Conservation (phyloP, 2,888 invertebrate genomes). For the Agrochola macilenta region DNA sequence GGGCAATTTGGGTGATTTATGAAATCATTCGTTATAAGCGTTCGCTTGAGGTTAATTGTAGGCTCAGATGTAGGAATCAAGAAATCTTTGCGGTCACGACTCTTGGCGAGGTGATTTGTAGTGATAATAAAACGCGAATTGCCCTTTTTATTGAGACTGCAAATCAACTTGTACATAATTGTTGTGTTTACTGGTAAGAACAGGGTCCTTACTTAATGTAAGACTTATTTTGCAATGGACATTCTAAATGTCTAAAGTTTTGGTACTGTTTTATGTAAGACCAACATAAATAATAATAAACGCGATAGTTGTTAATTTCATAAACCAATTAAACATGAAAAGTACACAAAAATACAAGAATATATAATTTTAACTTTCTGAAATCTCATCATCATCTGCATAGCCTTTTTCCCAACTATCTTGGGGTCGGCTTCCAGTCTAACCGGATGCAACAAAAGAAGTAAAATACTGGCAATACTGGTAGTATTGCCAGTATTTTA, state of each 20-base stretch:
- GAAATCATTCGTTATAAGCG: constrained; percentile 85
- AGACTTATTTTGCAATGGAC: constrained; percentile 11
- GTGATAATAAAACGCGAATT: constrained; percentile 52
- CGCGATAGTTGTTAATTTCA: background rate
- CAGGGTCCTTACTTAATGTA: background rate
- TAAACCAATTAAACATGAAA: background rate
- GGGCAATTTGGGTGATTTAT: constrained; percentile 87
- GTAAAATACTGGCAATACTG: no score
- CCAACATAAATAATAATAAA: background rate
- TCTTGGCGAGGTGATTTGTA: constrained; percentile 57
- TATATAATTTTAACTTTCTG: background rate
- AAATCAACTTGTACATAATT: constrained; percentile 47
- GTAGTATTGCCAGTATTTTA: no score
- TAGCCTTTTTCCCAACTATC: no score
- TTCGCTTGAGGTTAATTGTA: constrained; percentile 80
- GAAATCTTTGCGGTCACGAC: constrained; percentile 61
- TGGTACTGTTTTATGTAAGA: background rate
- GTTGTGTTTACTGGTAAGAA: constrained; percentile 21
- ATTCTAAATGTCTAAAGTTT: background rate
- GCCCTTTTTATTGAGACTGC: constrained; percentile 52
- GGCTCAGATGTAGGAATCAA: constrained; percentile 78
- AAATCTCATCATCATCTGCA: background rate
- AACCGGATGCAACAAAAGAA: no score
- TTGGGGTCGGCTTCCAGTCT: no score
- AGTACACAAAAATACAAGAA: background rate